phyloP scores from a whole-genome alignment of 2,113 vertebrate species.

The Coptodon rendalli region DNA sequence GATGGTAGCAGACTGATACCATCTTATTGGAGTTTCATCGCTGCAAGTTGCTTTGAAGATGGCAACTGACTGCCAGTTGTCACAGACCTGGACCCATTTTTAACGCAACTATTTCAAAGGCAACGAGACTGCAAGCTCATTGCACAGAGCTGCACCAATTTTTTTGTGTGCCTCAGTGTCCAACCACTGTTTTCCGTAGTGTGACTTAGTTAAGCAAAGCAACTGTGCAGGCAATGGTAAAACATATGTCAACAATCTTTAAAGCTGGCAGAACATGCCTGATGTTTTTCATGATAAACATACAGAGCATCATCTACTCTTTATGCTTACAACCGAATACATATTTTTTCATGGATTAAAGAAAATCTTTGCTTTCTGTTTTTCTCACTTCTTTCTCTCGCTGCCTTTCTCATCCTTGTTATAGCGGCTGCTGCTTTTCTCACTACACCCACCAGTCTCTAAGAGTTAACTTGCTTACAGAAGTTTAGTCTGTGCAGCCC shows the following conservation, averaged over 20 bases:
- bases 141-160: neutral
- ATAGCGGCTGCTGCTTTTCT: neutral
- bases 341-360: neutral
- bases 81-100: neutral
- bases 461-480: conserved; percentile 13
- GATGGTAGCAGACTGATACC: neutral
- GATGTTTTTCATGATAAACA: neutral
- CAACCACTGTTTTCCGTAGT: neutral
- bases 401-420: neutral
- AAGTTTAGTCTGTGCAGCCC: conserved; percentile 20
- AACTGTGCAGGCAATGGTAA: neutral
- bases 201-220: neutral
- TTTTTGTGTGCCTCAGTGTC: neutral
- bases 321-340: neutral
- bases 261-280: neutral
- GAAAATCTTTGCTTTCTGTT: conserved; percentile 1
- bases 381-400: neutral
- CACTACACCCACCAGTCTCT: conserved; percentile 8
- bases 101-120: neutral
- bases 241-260: neutral
- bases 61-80: neutral
- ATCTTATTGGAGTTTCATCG: neutral
- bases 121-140: neutral
- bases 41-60: neutral
- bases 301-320: neutral